Evolutionary conservation across 2,888 invertebrate species (phyloP), one percentile per base, ranked within the genome.

Genomic region (Nomada fucata): DNA sequence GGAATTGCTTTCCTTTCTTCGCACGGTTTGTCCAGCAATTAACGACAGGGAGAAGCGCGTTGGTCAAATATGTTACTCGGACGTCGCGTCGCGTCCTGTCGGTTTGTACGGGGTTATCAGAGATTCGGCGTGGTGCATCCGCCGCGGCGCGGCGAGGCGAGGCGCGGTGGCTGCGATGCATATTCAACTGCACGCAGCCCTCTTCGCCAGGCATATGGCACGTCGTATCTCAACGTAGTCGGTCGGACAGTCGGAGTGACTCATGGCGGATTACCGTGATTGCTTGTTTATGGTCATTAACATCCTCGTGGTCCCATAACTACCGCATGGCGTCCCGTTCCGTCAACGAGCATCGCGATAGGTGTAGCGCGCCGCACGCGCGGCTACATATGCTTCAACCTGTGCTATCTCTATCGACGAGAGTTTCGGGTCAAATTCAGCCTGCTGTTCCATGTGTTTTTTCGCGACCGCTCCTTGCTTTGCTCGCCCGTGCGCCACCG

Each of bases 241-340:
- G 84, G 89, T 87, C 86, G 86, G 93, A 93, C 93, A 93, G 93
- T 91, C 91, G 90, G 93, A 93, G 93, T 93, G 93, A 93, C 93
- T 93, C 93, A 93, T 93, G 91, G 92, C 91, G 93, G 93, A 93
- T 93, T 93, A 93, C 92, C 91, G 91, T 93, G 92, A 93, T 93
- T 93, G 93, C 93, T 93, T 93, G 93, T 93, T 93, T 93, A 93
- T 93, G 93, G 93, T 93, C 93, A 93, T 93, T 93, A 93, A 93
- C 93, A 93, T 93, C 93, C 92, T 93, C 92, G 91, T 91, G 92
- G 92, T 92, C 89, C 92, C 92, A 93, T 93, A 93, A 93, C 93
- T 91, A 90, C 92, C 86, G 89, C 90, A 89, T 89, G 88, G 90
- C 89, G 90, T 91, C 91, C 91, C 89, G 84, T 91, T 89, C 90